Evolutionary conservation across 2,888 invertebrate genomes (phyloP), one percentile per base, ranked within the genome.

Genomic region (Chouioia cunea): DNA sequence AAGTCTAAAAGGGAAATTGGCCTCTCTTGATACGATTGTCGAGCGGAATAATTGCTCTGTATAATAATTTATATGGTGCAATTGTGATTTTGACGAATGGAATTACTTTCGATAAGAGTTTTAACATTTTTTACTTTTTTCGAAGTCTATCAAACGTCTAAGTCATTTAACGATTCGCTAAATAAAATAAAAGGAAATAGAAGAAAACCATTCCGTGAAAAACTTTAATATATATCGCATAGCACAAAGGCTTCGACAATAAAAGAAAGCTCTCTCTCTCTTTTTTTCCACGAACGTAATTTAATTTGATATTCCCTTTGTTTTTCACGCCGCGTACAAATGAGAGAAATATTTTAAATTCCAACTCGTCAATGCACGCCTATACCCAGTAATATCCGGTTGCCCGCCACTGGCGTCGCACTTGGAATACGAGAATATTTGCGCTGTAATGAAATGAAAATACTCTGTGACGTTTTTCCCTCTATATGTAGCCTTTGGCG

Each of bases 271-370:
- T 6, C 36, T 36, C 10, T 12, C 36, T 36, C 36, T 36, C 36
- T 3, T n/a, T n/a, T n/a, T n/a, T n/a, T n/a, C n/a, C n/a, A 48
- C 74, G 73, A 65, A 66, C 75, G 78, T 78, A 80, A 79, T 81
- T 79, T 79, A 79, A 81, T 80, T 80, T 78, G 79, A 80, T 79
- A 81, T 80, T 77, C 78, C 78, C 79, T 80, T 80, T 81, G 80
- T 80, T 75, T 74, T 73, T 62, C 67, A 66, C 60, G 71, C 43
- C 50, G 14, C 23, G 6, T 44, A 48, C 4, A 27, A 43, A 4
- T 22, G n/a, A 15, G 76, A 78, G 80, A 81, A 79, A 81, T 81
- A 80, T 79, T 81, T 80, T 75, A 79, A 77, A 81, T 81, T 81
- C 77, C 74, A 67, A 70, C 63, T 65, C 66, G 66, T 70, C 71